Evolutionary conservation across 2,888 invertebrate species (phyloP).

Genomic region (Perizoma flavofasciatum): DNA sequence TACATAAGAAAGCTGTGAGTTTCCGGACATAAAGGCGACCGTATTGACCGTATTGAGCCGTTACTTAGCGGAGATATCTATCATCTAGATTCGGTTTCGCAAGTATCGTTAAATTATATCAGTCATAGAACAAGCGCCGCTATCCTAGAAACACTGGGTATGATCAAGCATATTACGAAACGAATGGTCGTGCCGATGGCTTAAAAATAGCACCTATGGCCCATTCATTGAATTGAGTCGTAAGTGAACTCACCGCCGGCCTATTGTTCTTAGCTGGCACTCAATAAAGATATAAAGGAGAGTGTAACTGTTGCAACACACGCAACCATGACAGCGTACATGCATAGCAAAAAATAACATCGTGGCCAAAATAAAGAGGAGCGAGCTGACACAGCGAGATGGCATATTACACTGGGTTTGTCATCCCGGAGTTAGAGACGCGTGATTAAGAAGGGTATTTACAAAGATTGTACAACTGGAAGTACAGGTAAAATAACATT

Average conservation of each 20-base stretch:
- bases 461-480: too few species aligned
- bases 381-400: too few species aligned
- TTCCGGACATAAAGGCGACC: background rate
- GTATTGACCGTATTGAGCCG: background rate
- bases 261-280: slow-evolving; percentile 36
- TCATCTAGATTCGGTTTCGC: too few species aligned
- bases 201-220: slow-evolving; percentile 39
- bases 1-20: slow-evolving; percentile 29
- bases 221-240: slow-evolving; percentile 29
- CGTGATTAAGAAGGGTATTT: too few species aligned
- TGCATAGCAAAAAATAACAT: background rate
- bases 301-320: slow-evolving; percentile 7
- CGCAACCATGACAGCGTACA: background rate
- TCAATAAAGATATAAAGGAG: slow-evolving; percentile 31
- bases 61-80: too few species aligned
- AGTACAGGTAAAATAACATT: too few species aligned
- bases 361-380: too few species aligned
- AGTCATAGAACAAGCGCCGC: background rate
- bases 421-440: too few species aligned
- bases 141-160: background rate
- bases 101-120: too few species aligned
- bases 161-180: slow-evolving; percentile 27
- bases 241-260: slow-evolving; percentile 20
- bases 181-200: slow-evolving; percentile 30
- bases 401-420: too few species aligned